Evolutionary conservation across 2,888 invertebrate genomes (phyloP), one percentile per base, ranked within the genome.

Genomic region (Elysia crispata): DNA sequence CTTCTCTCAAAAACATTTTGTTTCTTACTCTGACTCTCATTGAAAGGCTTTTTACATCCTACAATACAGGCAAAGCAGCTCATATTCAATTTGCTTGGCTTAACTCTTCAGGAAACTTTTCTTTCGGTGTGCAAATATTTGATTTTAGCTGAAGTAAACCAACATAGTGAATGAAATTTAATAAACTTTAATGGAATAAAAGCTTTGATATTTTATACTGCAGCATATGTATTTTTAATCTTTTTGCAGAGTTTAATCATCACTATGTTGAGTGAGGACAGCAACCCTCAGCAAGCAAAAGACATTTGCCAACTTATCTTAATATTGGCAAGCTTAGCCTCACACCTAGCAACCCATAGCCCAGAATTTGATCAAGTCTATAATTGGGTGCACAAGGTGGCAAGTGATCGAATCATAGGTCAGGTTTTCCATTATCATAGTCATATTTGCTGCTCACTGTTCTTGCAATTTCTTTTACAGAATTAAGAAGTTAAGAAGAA

Each of bases 401-500:
- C 89, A 70, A 85, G 86, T 57, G 91, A 91, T 72, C 88, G 89
- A 62, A 84, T 80, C 49, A 84, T 89, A 62, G 90, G 90, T 89
- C 77, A 70, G 85, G 64, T 25, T n/a, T n/a, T n/a, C n/a, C n/a
- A n/a, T n/a, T n/a, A n/a, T n/a, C n/a, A n/a, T n/a, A n/a, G n/a
- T n/a, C n/a, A n/a, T n/a, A n/a, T n/a, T n/a, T n/a, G n/a, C n/a
- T n/a, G n/a, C n/a, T n/a, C n/a, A n/a, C n/a, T n/a, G n/a, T n/a
- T n/a, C n/a, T n/a, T n/a, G n/a, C n/a, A n/a, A n/a, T n/a, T n/a
- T n/a, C n/a, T n/a, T n/a, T n/a, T n/a, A n/a, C n/a, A n/a, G n/a
- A n/a, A n/a, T n/a, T n/a, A n/a, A n/a, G n/a, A n/a, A n/a, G n/a
- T n/a, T n/a, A n/a, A n/a, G n/a, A n/a, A n/a, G n/a, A n/a, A n/a